These are phyloP conservation scores for Sisyra terminalis DNA, from an alignment of 2,888 invertebrate genomes.

Conservation along the genomic window DNA sequence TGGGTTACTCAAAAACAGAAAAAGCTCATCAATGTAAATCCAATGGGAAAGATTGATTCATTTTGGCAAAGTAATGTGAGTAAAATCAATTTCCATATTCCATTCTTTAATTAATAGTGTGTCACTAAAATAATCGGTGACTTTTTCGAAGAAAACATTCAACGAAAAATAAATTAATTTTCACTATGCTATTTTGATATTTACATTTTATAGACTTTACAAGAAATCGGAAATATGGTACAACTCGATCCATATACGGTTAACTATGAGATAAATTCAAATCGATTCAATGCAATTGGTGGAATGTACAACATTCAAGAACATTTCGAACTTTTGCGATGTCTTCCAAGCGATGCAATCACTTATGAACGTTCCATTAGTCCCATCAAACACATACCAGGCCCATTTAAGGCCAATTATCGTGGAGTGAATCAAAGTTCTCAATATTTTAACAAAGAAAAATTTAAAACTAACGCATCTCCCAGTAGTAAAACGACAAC, in stretches of 20 bases:
- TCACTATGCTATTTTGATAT: background rate
- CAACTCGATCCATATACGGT: conserved; percentile 28
- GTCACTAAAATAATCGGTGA: no score
- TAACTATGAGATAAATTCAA: conserved; percentile 30
- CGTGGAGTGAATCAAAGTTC: no score
- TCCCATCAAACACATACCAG: background rate
- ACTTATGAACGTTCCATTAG: background rate
- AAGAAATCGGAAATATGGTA: conserved; percentile 34
- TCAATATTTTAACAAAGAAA: no score
- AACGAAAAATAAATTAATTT: background rate
- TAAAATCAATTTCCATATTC: background rate
- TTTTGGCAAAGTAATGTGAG: conserved; percentile 17
- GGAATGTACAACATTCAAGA: conserved; percentile 43
- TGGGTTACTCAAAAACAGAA: conserved; percentile 38
- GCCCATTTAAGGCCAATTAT: background rate
- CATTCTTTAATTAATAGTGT: no score
- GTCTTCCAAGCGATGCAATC: conserved; percentile 1
- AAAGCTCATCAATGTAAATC: conserved; percentile 31
- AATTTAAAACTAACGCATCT: no score
- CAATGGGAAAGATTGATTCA: conserved; percentile 24
- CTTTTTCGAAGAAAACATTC: background rate
- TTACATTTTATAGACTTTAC: conserved; percentile 19
- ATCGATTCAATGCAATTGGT: conserved; percentile 37
- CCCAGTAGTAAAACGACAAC: background rate
- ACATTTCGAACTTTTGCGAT: background rate